Percentiles rank a stretch among this genome's conserved stretches.
Evolutionary conservation across 1,140 invertebrate genomes (phyloP).

Genomic region (Macrobrachium nipponense): DNA sequence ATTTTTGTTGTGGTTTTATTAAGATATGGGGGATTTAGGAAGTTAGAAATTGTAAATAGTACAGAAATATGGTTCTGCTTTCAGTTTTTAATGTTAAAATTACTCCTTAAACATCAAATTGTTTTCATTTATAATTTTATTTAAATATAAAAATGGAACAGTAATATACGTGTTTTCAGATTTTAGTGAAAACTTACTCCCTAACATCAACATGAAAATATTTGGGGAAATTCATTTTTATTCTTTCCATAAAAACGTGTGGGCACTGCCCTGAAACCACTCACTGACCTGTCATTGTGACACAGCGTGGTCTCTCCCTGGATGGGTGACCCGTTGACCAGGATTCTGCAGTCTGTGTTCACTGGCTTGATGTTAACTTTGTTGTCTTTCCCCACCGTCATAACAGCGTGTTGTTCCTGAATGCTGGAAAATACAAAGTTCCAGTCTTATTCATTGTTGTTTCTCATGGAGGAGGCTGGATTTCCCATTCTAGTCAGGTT

Average conservation of each 20-base stretch:
- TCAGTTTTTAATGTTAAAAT: background rate
- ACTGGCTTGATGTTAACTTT: slow-evolving; percentile 71
- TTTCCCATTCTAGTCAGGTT: too few species aligned
- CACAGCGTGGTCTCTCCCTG: slow-evolving; percentile 69
- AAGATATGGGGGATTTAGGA: too few species aligned
- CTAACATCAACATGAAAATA: too few species aligned
- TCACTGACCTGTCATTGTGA: slow-evolving; percentile 73
- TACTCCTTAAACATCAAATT: background rate
- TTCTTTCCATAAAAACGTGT: too few species aligned
- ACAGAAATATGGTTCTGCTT: background rate
- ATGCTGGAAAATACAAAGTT: slow-evolving; percentile 68
- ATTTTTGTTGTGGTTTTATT: too few species aligned
- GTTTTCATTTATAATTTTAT: too few species aligned
- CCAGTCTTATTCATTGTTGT: too few species aligned
- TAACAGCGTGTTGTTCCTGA: slow-evolving; percentile 72
- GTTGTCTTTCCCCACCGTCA: slow-evolving; percentile 68
- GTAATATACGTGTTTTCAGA: too few species aligned
- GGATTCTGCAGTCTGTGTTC: slow-evolving; percentile 70
- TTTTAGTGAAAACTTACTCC: too few species aligned
- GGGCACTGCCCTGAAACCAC: background rate
- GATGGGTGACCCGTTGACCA: slow-evolving; percentile 70
- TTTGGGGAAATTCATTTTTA: too few species aligned
- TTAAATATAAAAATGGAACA: too few species aligned
- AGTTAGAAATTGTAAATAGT: background rate
- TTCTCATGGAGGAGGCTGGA: too few species aligned